Percentiles rank a stretch among this genome's conserved stretches.
These are phyloP conservation scores for Dendrocincla tyrannina DNA, from an alignment of 2,797 vertebrate species.

Conservation along the genomic window DNA sequence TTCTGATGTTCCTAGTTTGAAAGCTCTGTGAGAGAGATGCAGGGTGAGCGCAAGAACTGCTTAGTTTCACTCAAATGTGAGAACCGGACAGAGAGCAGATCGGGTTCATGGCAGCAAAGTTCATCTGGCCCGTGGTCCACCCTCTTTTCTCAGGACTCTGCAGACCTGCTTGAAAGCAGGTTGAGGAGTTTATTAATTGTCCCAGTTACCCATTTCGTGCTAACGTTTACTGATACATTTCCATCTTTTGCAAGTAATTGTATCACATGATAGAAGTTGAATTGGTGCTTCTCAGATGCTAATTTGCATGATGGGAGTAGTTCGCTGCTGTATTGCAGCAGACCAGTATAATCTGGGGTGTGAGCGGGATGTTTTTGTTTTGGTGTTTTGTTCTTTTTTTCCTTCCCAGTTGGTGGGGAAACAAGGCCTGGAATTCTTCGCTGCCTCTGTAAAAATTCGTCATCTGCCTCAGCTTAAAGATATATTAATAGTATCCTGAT, in stretches of 20 bases:
- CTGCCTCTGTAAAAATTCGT: conserved; percentile 3
- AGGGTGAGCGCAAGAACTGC: not conserved
- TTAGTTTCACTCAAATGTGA: not conserved
- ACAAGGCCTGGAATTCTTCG: not conserved
- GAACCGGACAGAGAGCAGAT: not conserved
- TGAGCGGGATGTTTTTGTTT: not conserved
- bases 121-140: not conserved
- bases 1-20: not conserved
- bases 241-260: not conserved
- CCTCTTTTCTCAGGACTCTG: not conserved
- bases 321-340: not conserved
- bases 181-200: not conserved
- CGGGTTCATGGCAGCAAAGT: fast-evolving
- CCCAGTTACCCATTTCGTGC: not conserved
- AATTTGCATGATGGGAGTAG: not conserved
- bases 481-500: conserved; percentile 29
- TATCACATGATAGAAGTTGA: not conserved
- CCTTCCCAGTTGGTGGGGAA: not conserved
- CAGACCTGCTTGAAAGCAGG: not conserved
- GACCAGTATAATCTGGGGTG: not conserved
- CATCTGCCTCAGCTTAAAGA: conserved; percentile 15
- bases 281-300: not conserved
- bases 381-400: not conserved
- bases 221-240: not conserved
- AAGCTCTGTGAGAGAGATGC: not conserved